Evolutionary conservation across 2,113 vertebrate genomes (phyloP), one percentile per base, ranked within the genome.

Genomic region (Ailurus styani): DNA sequence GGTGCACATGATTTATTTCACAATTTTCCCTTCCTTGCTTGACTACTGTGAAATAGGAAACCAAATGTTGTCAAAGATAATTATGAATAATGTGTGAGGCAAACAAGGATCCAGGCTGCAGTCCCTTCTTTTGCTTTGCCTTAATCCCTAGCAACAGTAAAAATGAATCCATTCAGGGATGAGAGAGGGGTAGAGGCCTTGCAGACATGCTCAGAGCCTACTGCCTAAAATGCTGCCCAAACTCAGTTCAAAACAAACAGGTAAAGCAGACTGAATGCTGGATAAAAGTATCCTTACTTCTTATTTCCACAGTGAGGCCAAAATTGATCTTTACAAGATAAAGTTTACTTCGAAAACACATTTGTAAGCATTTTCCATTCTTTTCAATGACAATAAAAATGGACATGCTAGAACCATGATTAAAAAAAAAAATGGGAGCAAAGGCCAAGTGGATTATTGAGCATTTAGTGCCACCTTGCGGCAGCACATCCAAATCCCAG

Each of bases 391-490:
- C 72, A 62, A 14, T 45, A 90, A 91, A 86, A 79, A 91, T 0
- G 47, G 40, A 79, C 66, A 23, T 0, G 13, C 15, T n/a, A 3
- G 25, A 81, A 73, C 20, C 1, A 4, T 9, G 4, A 75, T 29
- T 45, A 42, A 90, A 45, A 50, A 42, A 90, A 45, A 50, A 60
- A 57, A 60, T 0, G n/a, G 17, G 10, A 37, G 50, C 2, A 3
- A 64, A 79, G 77, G 34, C 52, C 90, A 17, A 20, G 0, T 47
- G 75, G 62, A n/a, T 42, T 79, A 25, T 2, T 95, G 93, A 95
- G 98, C 6, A 17, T 73, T 93, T 96, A 84, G 86, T 87, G 96
- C 98, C 98, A 98, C 62, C 98, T 98, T 95, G 98, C 97, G 98
- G 98, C 42, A 42, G 62, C 73, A 82, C 18, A 20, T 66, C 45